These are phyloP conservation scores for Caenorhabditis briggsae DNA, from an alignment of 1,140 invertebrate species.

Conservation along the genomic window DNA sequence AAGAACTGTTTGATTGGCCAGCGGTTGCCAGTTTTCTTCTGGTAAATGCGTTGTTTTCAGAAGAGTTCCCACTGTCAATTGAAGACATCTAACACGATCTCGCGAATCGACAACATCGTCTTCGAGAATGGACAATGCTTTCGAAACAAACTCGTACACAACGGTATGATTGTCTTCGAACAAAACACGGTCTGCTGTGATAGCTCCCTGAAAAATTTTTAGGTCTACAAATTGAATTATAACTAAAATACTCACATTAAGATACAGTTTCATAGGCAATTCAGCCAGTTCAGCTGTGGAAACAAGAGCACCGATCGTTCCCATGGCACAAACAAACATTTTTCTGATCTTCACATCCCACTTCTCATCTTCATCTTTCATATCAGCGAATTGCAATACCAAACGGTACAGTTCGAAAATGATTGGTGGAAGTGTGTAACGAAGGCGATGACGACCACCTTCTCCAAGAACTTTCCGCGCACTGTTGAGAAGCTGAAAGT, in stretches of 20 bases:
- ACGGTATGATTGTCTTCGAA: slow-evolving; percentile 96
- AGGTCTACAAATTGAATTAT: neutral
- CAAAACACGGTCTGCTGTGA: slow-evolving; percentile 90
- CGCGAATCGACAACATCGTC: slow-evolving; percentile 98
- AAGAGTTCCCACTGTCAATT: slow-evolving; percentile 92
- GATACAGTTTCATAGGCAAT: slow-evolving; percentile 90
- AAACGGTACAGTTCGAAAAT: slow-evolving; percentile 90
- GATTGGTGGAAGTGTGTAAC: slow-evolving; percentile 93
- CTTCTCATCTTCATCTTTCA: slow-evolving; percentile 88
- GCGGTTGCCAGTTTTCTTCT: slow-evolving; percentile 96
- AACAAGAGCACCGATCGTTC: slow-evolving; percentile 91
- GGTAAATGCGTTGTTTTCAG: slow-evolving; percentile 91
- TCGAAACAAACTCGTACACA: slow-evolving; percentile 97
- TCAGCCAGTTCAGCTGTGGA: slow-evolving; percentile 89
- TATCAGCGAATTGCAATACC: slow-evolving; percentile 86
- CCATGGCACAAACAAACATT: slow-evolving; percentile 97
- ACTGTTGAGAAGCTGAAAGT: slow-evolving; percentile 82
- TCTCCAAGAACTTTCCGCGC: slow-evolving; percentile 89
- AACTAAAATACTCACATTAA: slow-evolving; percentile 84
- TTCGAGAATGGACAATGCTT: slow-evolving; percentile 96
- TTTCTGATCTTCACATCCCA: slow-evolving; percentile 99
- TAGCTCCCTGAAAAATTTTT: slow-evolving; percentile 86
- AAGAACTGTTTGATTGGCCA: slow-evolving; percentile 85
- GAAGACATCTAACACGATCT: slow-evolving; percentile 94
- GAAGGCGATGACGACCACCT: slow-evolving; percentile 89